phyloP scores from a whole-genome alignment of 2,888 invertebrate species.

The Eutolmus rufibarbis region DNA sequence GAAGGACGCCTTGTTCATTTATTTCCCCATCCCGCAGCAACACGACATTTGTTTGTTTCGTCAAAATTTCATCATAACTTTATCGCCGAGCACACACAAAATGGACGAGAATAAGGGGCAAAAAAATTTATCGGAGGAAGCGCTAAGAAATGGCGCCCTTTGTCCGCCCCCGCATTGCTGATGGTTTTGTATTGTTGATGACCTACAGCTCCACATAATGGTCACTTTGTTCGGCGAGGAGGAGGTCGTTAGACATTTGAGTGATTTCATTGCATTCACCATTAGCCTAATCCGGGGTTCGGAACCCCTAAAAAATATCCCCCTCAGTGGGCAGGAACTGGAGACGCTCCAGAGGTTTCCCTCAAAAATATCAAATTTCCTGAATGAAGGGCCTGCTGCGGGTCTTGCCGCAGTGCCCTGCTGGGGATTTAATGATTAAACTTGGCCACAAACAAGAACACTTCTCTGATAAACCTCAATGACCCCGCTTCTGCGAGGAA shows the following conservation, averaged over 20 bases:
- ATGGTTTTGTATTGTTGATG: conserved; percentile 29
- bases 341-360: background rate
- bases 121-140: background rate
- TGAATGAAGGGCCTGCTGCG: background rate
- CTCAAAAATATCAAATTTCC: background rate
- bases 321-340: background rate
- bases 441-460: background rate
- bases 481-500: background rate
- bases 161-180: background rate
- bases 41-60: conserved; percentile 6
- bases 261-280: conserved; percentile 42
- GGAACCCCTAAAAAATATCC: background rate
- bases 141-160: background rate
- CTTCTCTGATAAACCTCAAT: background rate
- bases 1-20: conserved; percentile 10
- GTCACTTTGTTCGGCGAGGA: background rate
- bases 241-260: conserved; percentile 13
- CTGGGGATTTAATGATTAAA: background rate
- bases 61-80: conserved; percentile 29
- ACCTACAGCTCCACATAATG: conserved; percentile 38
- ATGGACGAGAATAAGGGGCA: background rate
- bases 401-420: background rate
- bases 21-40: background rate
- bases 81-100: background rate
- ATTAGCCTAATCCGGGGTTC: conserved; percentile 16